Evolutionary conservation across 2,797 vertebrate genomes (phyloP).

Genomic region (Loris lydekkerianus): DNA sequence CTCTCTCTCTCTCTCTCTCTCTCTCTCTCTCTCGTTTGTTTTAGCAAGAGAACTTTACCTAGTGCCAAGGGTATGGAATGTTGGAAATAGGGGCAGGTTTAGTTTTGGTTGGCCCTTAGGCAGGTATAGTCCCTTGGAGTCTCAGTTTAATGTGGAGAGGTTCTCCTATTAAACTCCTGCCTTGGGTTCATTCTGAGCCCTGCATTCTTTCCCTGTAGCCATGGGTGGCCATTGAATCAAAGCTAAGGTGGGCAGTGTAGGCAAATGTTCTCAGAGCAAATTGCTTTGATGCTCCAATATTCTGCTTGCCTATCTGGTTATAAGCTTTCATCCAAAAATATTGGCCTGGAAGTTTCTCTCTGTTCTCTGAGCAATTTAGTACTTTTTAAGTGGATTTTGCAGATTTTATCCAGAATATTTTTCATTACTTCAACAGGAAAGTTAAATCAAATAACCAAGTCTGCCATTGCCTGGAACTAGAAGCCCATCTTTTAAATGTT

Average conservation of each 20-base stretch:
- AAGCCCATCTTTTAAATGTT: slow-evolving; percentile 63
- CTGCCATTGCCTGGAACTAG: slow-evolving; percentile 50
- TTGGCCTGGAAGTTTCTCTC: background rate
- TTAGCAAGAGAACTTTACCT: slow-evolving; percentile 31
- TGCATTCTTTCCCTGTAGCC: background rate
- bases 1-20: background rate
- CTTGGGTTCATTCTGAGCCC: background rate
- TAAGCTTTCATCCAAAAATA: slow-evolving; percentile 46
- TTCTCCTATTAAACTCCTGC: background rate
- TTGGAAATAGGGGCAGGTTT: background rate
- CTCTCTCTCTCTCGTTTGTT: background rate
- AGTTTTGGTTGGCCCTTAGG: background rate
- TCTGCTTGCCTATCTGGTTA: slow-evolving; percentile 43
- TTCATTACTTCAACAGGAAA: slow-evolving; percentile 55
- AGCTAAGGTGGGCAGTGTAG: slow-evolving; percentile 2
- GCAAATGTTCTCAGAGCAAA: slow-evolving; percentile 32
- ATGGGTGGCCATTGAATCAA: slow-evolving; percentile 1
- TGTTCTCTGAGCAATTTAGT: slow-evolving; percentile 12
- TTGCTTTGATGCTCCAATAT: background rate
- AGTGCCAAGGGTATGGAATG: background rate
- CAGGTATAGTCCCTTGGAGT: background rate
- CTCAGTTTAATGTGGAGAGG: background rate
- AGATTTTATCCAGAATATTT: slow-evolving; percentile 32
- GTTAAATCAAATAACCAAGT: slow-evolving; percentile 63
- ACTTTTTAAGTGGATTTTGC: slow-evolving; percentile 57